Conservation (phyloP, 2,888 invertebrate species). For the Stenodera caucasica region DNA sequence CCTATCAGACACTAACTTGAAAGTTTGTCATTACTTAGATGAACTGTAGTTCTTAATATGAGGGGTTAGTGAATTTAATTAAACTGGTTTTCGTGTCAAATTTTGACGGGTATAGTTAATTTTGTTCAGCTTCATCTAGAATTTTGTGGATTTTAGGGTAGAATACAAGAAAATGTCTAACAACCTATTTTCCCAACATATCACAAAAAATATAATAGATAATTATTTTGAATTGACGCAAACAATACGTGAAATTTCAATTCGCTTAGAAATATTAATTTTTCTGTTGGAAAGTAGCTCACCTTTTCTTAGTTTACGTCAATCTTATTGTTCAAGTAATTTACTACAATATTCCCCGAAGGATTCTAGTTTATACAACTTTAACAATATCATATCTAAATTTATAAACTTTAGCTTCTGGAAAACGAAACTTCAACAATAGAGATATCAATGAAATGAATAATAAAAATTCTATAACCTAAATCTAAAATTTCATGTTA, state of each 20-base stretch:
- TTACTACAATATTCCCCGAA: slow-evolving; percentile 23
- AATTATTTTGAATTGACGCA: too few relatives aligned
- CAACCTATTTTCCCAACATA: not conserved
- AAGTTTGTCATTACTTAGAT: slow-evolving; percentile 1
- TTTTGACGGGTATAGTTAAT: slow-evolving; percentile 20
- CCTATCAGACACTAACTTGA: too few relatives aligned
- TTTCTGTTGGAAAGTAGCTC: slow-evolving; percentile 11
- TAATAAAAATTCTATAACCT: slow-evolving; percentile 1
- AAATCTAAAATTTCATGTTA: not conserved
- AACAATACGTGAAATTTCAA: too few relatives aligned
- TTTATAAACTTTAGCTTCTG: not conserved
- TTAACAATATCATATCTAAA: slow-evolving; percentile 24
- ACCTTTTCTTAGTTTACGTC: slow-evolving; percentile 29
- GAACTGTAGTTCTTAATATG: not conserved
- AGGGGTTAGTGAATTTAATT: slow-evolving; percentile 16
- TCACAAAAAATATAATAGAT: too few relatives aligned
- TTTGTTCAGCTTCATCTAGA: not conserved
- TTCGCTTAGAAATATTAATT: too few relatives aligned
- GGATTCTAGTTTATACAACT: slow-evolving; percentile 30
- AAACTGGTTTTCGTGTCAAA: slow-evolving; percentile 16
- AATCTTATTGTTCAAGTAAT: slow-evolving; percentile 30
- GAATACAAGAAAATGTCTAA: not conserved
- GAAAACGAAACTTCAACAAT: too few relatives aligned
- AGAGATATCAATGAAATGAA: slow-evolving; percentile 1
- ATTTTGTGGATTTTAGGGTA: not conserved